A percentile compares a stretch with the other conserved stretches of the same genome.
Conservation (phyloP, 2,888 invertebrate genomes). For the Sceliomorpha sp. region DNA sequence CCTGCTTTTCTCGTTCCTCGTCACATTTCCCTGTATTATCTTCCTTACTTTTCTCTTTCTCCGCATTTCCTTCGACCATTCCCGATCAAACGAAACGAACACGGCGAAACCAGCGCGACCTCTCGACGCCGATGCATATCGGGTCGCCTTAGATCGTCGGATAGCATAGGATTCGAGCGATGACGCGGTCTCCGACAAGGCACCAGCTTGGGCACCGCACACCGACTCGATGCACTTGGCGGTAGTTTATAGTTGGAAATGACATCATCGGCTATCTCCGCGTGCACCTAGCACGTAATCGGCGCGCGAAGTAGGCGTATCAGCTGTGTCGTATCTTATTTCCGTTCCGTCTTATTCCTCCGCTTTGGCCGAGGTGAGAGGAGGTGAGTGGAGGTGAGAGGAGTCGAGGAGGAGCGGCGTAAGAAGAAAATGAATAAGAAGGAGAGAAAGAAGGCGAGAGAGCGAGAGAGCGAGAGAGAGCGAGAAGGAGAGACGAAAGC, state of each 20-base stretch:
- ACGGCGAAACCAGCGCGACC: too few species aligned
- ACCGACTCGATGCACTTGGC: conserved; percentile 65
- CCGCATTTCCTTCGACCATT: too few species aligned
- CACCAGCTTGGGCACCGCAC: too few species aligned
- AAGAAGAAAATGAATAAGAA: conserved; percentile 44
- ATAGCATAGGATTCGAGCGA: too few species aligned
- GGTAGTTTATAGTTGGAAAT: conserved; percentile 71
- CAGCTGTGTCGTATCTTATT: conserved; percentile 78
- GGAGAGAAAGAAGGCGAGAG: conserved; percentile 23
- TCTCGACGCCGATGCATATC: too few species aligned
- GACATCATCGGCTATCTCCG: conserved; percentile 75
- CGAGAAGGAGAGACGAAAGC: conserved; percentile 27
- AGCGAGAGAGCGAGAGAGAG: conserved; percentile 25
- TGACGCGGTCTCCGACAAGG: too few species aligned
- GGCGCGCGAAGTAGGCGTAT: conserved; percentile 73
- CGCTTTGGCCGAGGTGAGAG: conserved; percentile 52
- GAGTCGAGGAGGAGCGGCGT: conserved; percentile 22
- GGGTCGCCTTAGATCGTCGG: too few species aligned
- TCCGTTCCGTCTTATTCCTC: conserved; percentile 72
- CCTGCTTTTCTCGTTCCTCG: too few species aligned
- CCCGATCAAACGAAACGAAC: too few species aligned
- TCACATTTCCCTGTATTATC: too few species aligned
- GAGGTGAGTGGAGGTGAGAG: conserved; percentile 19
- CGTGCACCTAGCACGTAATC: conserved; percentile 74
- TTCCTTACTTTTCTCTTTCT: too few species aligned